Base-by-base conservation (phyloP, 1,140 invertebrate genomes). In the Platyura marginata region DNA sequence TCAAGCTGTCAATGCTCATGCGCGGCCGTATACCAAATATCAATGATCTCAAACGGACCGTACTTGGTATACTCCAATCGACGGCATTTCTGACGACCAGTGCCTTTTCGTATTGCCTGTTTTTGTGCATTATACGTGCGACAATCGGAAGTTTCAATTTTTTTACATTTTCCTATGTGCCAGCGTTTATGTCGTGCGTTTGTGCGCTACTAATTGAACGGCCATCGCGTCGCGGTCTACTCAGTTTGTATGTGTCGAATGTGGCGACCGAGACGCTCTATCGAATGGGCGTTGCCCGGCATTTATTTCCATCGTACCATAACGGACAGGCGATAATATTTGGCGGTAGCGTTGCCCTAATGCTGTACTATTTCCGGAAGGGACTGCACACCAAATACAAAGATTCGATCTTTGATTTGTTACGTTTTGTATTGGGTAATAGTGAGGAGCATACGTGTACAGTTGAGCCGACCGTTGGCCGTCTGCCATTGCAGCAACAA, bases 181-280 rank as follows among this genome's bases (percentile, higher is more conserved):
- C 83, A 40, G 71, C 75, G 32, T 77, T 81, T 54, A 51, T 80
- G 16, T 76, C 77, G 6, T 77, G 75, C 55, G 66, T 78, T 29
- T 61, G 73, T 47, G 76, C 81, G 36, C 83, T 88, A 55, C 47
- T 81, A 19, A 66, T 87, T 35, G 84, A 89, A 61, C 69, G 80
- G 50, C 74, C 74, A 46, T 75, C 72, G 16, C 70, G 83, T 44
- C 66, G 81, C 47, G 67, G 71, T 9, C 54, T 85, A 5, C 58
- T 89, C 4, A 74, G 76, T 49, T 61, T 86, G 11, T 88, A 89
- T 61, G 77, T 86, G 39, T 76, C 79, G 35, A 89, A 87, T 66
- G 71, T 86, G 64, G 82, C 81, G 20, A 77, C 78, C 15, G 83
- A 87, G 67, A 78, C 80, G 5, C 52, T 81, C 18, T 85, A 80